A percentile compares a stretch with the other conserved stretches of the same genome.
Conservation (phyloP, 2,888 invertebrate species). For the Agrilus mali region DNA sequence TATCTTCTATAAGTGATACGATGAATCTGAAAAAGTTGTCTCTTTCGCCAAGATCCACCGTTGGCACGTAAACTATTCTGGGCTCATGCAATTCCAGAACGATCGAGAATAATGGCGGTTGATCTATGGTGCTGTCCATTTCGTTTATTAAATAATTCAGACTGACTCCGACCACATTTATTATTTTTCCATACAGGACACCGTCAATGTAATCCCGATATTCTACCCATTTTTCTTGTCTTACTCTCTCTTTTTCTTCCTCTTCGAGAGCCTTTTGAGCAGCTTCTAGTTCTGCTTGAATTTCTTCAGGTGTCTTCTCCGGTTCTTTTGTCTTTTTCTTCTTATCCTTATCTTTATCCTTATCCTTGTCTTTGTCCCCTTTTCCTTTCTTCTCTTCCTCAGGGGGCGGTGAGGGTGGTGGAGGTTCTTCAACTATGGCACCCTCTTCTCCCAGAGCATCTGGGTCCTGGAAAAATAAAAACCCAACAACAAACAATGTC, state of each 20-base stretch:
- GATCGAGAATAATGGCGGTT: slow-evolving; percentile 63
- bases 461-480: slow-evolving; percentile 2
- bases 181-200: slow-evolving; percentile 43
- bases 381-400: slow-evolving; percentile 9
- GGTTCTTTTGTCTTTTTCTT: slow-evolving; percentile 6
- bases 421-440: slow-evolving; percentile 3
- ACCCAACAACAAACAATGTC: background rate
- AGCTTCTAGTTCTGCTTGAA: slow-evolving; percentile 11
- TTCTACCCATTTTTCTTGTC: slow-evolving; percentile 38
- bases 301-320: slow-evolving; percentile 10
- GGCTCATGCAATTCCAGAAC: slow-evolving; percentile 60
- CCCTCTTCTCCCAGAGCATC: slow-evolving; percentile 1
- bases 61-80: slow-evolving; percentile 60
- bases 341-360: slow-evolving; percentile 9
- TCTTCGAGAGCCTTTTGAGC: slow-evolving; percentile 18
- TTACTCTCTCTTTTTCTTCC: slow-evolving; percentile 17
- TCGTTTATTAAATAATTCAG: slow-evolving; percentile 46
- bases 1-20: slow-evolving; percentile 59
- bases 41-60: slow-evolving; percentile 51
- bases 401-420: slow-evolving; percentile 1
- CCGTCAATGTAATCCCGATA: slow-evolving; percentile 55
- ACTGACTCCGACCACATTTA: slow-evolving; percentile 41
- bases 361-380: slow-evolving; percentile 26
- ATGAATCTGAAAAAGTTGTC: slow-evolving; percentile 57
- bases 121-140: slow-evolving; percentile 42